phyloP scores from a whole-genome alignment of 2,113 vertebrate genomes.

The Climacteris rufus region DNA sequence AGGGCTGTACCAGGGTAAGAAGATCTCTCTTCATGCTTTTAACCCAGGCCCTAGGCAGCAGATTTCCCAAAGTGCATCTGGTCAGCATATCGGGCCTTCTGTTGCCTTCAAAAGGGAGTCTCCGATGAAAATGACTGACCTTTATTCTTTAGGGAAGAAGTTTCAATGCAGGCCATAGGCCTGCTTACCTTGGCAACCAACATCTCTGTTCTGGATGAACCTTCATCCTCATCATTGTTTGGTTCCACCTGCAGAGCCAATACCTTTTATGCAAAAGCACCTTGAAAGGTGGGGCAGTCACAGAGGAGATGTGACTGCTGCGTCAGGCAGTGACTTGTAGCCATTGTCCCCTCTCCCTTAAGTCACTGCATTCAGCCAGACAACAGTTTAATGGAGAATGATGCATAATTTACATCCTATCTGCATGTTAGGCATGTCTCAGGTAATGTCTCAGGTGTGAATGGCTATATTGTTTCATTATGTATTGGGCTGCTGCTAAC shows the following conservation, averaged over 20 bases:
- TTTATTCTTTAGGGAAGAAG: background rate
- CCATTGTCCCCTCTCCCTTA: too few species aligned
- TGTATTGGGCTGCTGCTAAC: background rate
- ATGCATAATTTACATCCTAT: background rate
- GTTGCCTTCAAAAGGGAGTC: background rate
- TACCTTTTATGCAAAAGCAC: background rate
- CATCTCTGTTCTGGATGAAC: accelerated
- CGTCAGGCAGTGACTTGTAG: background rate
- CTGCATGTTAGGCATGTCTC: background rate
- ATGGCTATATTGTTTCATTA: background rate
- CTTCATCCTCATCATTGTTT: accelerated
- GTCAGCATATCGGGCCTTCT: background rate
- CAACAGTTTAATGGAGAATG: background rate
- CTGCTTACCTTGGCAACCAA: background rate
- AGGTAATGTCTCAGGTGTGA: background rate
- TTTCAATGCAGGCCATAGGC: background rate
- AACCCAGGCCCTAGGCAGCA: background rate
- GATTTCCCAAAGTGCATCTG: background rate
- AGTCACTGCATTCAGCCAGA: background rate
- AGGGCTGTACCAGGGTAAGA: background rate
- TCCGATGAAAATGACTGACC: background rate
- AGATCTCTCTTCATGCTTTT: background rate
- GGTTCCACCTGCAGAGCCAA: background rate
- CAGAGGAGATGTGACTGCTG: background rate
- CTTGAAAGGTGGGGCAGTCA: background rate